These are phyloP conservation scores for Coenonympha glycerion DNA, from an alignment of 2,888 invertebrate genomes.

Conservation along the genomic window DNA sequence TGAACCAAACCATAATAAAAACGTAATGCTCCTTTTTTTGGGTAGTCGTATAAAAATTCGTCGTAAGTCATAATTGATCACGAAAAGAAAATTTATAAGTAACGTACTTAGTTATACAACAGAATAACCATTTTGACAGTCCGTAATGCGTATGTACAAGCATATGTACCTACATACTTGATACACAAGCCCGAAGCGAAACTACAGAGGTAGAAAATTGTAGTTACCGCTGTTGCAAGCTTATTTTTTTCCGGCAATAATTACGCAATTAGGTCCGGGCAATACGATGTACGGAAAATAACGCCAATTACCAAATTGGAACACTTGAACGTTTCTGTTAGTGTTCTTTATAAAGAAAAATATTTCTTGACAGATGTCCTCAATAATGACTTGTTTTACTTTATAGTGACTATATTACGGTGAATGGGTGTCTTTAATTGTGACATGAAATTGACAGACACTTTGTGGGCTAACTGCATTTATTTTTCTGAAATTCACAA, in stretches of 20 bases:
- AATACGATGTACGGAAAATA: constrained; percentile 37
- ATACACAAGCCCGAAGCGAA: background rate
- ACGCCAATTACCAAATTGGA: constrained; percentile 34
- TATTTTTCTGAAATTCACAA: background rate
- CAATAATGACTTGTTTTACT: constrained; percentile 21
- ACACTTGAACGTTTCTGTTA: constrained; percentile 24
- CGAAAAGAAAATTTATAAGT: background rate
- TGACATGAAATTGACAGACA: constrained; percentile 21
- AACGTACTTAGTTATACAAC: too few species aligned
- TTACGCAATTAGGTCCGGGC: constrained; percentile 35
- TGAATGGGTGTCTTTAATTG: constrained; percentile 13
- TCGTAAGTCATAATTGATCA: too few species aligned
- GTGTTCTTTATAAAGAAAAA: constrained; percentile 23
- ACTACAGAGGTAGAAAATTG: constrained; percentile 13
- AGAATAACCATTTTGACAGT: too few species aligned
- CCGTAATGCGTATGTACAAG: too few species aligned
- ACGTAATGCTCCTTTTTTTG: too few species aligned
- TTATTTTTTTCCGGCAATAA: constrained; percentile 25
- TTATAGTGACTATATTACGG: constrained; percentile 18
- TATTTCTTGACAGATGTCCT: constrained; percentile 28
- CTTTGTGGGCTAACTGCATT: background rate
- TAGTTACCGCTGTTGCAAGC: constrained; percentile 7
- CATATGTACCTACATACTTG: too few species aligned
- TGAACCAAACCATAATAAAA: too few species aligned
- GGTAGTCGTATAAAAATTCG: too few species aligned